Percentiles rank a stretch among this genome's conserved stretches.
These are phyloP conservation scores for Matsumurasca onukii DNA, from an alignment of 1,140 invertebrate species.

Conservation along the genomic window DNA sequence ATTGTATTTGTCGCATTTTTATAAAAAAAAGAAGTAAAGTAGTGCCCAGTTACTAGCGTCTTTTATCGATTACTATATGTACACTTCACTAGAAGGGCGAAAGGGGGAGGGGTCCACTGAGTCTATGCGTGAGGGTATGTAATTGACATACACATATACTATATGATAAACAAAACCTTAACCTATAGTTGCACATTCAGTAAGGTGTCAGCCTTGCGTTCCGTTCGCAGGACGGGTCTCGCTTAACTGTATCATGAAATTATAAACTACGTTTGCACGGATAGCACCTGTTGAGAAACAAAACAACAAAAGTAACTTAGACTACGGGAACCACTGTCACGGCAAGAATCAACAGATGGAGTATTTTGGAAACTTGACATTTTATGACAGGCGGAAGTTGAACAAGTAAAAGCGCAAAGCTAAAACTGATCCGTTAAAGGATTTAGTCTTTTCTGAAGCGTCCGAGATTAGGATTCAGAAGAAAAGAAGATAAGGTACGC, in stretches of 20 bases:
- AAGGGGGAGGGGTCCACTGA: background rate
- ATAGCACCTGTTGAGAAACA: conserved; percentile 9
- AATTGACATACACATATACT: conserved; percentile 22
- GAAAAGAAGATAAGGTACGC: too few species aligned
- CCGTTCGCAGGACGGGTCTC: background rate
- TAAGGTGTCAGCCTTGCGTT: conserved; percentile 22
- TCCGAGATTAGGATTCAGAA: too few species aligned
- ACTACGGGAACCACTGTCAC: conserved; percentile 8
- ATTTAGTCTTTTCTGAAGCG: too few species aligned
- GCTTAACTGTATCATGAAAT: background rate
- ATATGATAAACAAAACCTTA: conserved; percentile 22
- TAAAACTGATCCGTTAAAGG: too few species aligned
- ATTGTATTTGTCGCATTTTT: conserved; percentile 29
- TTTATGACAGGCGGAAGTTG: too few species aligned
- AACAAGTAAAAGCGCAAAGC: too few species aligned
- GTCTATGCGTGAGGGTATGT: background rate
- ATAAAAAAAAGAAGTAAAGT: conserved; percentile 22
- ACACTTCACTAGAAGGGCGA: conserved; percentile 2
- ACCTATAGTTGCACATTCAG: conserved; percentile 28
- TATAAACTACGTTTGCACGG: conserved; percentile 20
- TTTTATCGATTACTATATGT: background rate
- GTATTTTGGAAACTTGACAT: too few species aligned
- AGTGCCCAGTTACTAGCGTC: conserved; percentile 6
- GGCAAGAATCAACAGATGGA: too few species aligned
- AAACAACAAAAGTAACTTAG: conserved; percentile 10